Conservation (phyloP, 2,797 vertebrate genomes). For the Antennarius maculatus region DNA sequence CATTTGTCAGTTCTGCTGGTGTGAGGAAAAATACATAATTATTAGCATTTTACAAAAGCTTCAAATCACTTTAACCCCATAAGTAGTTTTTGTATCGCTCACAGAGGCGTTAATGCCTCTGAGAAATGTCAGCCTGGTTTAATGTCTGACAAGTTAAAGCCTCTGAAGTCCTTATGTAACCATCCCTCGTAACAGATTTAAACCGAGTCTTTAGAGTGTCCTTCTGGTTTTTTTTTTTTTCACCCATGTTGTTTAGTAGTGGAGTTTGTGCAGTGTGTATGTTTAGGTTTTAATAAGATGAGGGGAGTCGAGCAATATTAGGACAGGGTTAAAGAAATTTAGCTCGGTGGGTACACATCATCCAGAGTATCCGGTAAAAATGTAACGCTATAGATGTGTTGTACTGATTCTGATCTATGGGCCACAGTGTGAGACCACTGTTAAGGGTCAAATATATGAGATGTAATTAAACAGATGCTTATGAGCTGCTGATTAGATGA, state of each 20-base stretch:
- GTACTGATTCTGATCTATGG: not conserved
- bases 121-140: constrained; percentile 23
- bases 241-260: constrained; percentile 31
- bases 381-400: not conserved
- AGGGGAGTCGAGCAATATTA: constrained; percentile 32
- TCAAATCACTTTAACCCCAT: not conserved
- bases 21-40: not conserved
- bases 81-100: not conserved
- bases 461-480: constrained; percentile 37
- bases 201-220: constrained; percentile 44
- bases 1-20: constrained; percentile 10
- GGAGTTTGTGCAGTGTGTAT: constrained; percentile 31
- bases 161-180: constrained; percentile 53
- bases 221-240: not conserved
- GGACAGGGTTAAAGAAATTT: constrained; percentile 46
- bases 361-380: constrained; percentile 1
- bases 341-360: constrained; percentile 28
- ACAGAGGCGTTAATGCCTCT: not conserved
- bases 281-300: constrained; percentile 48
- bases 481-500: constrained; percentile 24
- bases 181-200: constrained; percentile 34
- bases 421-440: constrained; percentile 15
- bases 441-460: constrained; percentile 25
- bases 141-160: constrained; percentile 46
- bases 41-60: not conserved